Conservation (phyloP, 1,140 invertebrate species). For the Pogonus chalceus region DNA sequence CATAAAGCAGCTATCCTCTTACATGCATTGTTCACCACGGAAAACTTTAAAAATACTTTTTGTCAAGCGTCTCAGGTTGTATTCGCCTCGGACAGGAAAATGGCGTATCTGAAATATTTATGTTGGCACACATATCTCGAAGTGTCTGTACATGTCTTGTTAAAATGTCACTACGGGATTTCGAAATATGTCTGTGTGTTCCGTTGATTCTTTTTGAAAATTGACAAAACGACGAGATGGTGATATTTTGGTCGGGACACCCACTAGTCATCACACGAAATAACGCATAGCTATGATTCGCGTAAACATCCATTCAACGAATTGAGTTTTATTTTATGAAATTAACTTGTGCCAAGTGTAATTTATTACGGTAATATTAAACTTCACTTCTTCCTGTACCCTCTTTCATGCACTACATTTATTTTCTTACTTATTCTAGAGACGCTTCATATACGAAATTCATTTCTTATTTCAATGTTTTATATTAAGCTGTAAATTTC, state of each 20-base stretch:
- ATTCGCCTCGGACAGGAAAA: background rate
- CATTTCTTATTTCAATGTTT: too few relatives aligned
- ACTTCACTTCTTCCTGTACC: background rate
- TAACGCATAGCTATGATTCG: too few relatives aligned
- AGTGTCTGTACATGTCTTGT: constrained; percentile 1
- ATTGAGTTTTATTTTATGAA: background rate
- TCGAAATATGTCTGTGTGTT: background rate
- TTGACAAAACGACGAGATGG: background rate
- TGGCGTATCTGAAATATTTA: background rate
- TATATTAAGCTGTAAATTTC: too few relatives aligned
- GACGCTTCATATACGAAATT: too few relatives aligned
- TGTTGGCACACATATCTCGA: background rate
- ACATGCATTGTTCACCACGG: background rate
- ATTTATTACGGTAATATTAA: background rate
- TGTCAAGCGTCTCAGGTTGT: background rate
- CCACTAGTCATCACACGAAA: too few relatives aligned
- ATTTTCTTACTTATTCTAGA: too few relatives aligned
- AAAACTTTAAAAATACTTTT: background rate
- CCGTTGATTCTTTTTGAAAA: background rate
- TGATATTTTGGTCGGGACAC: too few relatives aligned
- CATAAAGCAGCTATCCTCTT: too few relatives aligned
- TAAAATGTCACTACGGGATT: background rate
- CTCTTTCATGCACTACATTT: background rate
- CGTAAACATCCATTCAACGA: background rate
- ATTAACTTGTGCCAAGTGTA: background rate